Percentiles rank a stretch among this genome's conserved stretches.
Evolutionary conservation across 92 coral and sea anemone genomes (phyloP).

Genomic region (Siderastrea radians): DNA sequence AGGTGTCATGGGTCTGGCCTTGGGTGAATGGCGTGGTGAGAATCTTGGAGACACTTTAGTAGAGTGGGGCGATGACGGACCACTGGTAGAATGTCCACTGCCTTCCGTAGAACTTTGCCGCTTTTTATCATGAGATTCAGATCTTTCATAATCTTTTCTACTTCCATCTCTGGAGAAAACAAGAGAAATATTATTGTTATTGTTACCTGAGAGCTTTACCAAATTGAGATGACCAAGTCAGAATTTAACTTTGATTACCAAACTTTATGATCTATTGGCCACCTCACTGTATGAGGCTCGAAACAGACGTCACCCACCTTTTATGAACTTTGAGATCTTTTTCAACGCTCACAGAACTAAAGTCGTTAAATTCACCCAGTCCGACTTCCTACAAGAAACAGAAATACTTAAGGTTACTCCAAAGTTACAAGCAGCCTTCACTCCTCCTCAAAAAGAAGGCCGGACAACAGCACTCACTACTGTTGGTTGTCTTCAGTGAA

Average conservation of each 20-base stretch:
- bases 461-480: too few species aligned
- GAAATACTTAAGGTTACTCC: neutral
- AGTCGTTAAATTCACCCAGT: constrained; percentile 95
- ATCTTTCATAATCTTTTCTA: constrained; percentile 50
- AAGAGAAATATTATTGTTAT: neutral
- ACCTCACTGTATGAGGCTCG: neutral
- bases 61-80: constrained; percentile 33
- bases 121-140: constrained; percentile 19
- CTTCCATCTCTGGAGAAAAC: constrained; percentile 26
- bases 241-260: neutral
- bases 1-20: constrained; percentile 38
- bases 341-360: constrained; percentile 87
- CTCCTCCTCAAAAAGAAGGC: neutral
- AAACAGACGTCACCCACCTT: constrained; percentile 28
- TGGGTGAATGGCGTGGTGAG: constrained; percentile 68
- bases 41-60: constrained; percentile 31
- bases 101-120: constrained; percentile 26
- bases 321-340: constrained; percentile 74
- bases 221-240: too few species aligned
- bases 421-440: neutral
- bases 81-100: constrained; percentile 12
- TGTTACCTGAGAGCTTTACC: neutral
- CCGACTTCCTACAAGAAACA: constrained; percentile 87
- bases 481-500: too few species aligned
- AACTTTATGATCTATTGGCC: neutral